These are phyloP conservation scores for Petaurus breviceps DNA, from an alignment of 2,113 vertebrate genomes.

Conservation along the genomic window DNA sequence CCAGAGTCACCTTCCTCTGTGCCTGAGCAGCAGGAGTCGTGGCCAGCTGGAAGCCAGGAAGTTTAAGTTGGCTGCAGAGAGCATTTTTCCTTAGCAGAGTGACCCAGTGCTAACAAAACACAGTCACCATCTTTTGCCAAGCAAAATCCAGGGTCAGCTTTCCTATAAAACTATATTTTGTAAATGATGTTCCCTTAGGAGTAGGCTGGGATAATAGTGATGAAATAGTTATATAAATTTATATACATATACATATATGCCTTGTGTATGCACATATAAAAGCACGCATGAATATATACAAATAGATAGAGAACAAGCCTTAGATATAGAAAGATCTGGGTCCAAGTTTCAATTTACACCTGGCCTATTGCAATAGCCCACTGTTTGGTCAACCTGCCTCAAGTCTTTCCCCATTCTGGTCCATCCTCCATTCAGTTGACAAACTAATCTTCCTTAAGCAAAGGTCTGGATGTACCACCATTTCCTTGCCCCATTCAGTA, in stretches of 20 bases:
- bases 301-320: neutral
- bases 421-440: neutral
- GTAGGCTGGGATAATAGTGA: neutral
- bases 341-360: neutral
- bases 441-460: neutral
- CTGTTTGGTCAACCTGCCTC: neutral
- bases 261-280: neutral
- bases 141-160: neutral
- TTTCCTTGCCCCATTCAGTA: neutral
- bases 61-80: neutral
- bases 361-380: neutral
- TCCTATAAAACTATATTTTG: neutral
- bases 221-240: neutral
- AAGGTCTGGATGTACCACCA: neutral
- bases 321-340: neutral
- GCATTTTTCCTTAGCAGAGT: neutral
- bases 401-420: neutral
- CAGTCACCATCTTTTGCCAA: neutral
- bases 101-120: neutral
- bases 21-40: neutral
- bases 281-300: neutral
- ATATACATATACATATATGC: neutral
- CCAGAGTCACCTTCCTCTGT: neutral
- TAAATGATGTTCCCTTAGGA: neutral
- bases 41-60: neutral